These are phyloP conservation scores for Drosophila yooni DNA, from an alignment of 2,888 invertebrate species.

Conservation along the genomic window DNA sequence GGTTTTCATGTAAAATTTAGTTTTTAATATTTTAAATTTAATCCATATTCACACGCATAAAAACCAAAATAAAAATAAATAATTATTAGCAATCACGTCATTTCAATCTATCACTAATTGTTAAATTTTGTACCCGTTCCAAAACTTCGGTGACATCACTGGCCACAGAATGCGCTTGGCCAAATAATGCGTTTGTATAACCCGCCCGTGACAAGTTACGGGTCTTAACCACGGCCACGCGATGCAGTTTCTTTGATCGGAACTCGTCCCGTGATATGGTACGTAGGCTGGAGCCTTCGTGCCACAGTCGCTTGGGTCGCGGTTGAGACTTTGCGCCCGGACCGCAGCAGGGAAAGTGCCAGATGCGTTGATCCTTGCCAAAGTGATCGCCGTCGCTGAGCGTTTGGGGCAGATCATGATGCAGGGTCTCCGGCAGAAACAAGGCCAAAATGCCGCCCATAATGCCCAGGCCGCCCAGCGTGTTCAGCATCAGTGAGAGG, in stretches of 20 bases:
- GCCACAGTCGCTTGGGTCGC: constrained; percentile 26
- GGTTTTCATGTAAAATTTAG: background rate
- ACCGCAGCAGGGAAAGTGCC: constrained; percentile 90
- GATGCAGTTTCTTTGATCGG: constrained; percentile 54
- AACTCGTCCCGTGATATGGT: constrained; percentile 59
- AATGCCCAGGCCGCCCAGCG: constrained; percentile 90
- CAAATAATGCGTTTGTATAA: background rate
- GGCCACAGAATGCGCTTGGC: background rate
- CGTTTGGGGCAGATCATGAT: constrained; percentile 93
- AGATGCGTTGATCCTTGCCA: constrained; percentile 91
- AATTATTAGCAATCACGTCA: background rate
- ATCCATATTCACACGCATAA: background rate
- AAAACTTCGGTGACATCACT: constrained; percentile 12
- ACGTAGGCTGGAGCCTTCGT: constrained; percentile 62
- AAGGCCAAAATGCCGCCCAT: constrained; percentile 90
- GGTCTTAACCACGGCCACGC: constrained; percentile 29
- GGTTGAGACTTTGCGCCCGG: constrained; percentile 86
- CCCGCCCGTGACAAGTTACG: background rate
- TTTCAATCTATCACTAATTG: background rate
- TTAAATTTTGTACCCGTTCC: constrained; percentile 21
- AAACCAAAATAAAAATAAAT: background rate
- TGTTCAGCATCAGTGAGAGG: constrained; percentile 59
- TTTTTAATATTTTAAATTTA: background rate
- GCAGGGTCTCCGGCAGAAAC: constrained; percentile 93
- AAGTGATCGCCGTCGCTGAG: constrained; percentile 94